Conservation (phyloP, 2,888 invertebrate genomes). For the Andrena bucephala region DNA sequence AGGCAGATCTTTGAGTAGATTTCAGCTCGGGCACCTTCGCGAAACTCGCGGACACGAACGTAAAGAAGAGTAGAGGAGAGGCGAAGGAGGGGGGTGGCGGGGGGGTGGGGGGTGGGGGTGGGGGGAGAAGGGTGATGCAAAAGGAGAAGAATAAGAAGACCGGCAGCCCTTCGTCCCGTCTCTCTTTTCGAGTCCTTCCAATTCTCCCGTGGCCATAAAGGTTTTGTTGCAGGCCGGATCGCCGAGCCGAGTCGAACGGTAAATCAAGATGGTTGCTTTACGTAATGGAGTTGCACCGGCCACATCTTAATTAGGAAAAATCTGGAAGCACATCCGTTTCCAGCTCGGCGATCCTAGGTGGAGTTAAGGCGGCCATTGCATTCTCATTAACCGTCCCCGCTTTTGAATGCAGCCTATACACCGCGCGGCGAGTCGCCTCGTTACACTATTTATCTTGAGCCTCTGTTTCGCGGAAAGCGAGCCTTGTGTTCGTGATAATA, state of each 20-base stretch:
- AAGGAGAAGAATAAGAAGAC: constrained; percentile 17
- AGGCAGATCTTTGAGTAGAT: constrained; percentile 58
- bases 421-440: constrained; percentile 52
- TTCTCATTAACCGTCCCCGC: constrained; percentile 75
- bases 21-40: constrained; percentile 58
- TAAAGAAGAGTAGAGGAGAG: constrained; percentile 16
- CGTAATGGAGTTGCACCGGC: constrained; percentile 76
- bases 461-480: constrained; percentile 71
- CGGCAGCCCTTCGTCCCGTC: constrained; percentile 40
- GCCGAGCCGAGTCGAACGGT: constrained; percentile 63
- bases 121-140: background rate
- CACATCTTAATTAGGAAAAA: constrained; percentile 79
- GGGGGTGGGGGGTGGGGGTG: background rate
- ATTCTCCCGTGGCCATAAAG: constrained; percentile 62
- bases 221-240: constrained; percentile 59
- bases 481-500: constrained; percentile 56
- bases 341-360: constrained; percentile 70
- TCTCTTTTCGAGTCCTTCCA: constrained; percentile 53
- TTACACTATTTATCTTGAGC: constrained; percentile 72
- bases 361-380: constrained; percentile 76
- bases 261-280: constrained; percentile 77
- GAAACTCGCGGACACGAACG: constrained; percentile 47
- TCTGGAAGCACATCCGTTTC: constrained; percentile 73
- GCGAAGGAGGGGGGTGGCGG: background rate
- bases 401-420: constrained; percentile 65